Percentiles rank a stretch among this genome's conserved stretches.
phyloP scores from a whole-genome alignment of 2,113 vertebrate genomes.

The Eolophus roseicapilla region DNA sequence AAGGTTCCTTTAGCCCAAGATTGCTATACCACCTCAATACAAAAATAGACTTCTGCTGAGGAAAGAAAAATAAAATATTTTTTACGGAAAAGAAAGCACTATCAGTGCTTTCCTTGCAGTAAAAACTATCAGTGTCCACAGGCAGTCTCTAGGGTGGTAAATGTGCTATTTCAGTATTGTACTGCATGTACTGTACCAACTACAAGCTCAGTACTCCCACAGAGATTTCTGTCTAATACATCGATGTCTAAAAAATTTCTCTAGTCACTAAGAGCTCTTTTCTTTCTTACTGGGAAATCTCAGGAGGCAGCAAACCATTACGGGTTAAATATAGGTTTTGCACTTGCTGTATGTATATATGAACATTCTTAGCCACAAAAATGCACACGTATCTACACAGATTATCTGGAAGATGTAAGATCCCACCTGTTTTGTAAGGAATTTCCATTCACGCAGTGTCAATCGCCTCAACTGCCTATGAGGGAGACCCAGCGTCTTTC shows the following conservation, averaged over 20 bases:
- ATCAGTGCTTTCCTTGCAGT: background rate
- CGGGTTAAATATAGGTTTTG: background rate
- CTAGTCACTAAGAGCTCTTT: background rate
- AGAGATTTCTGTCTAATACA: conserved; percentile 1
- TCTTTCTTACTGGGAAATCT: background rate
- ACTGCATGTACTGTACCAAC: conserved; percentile 15
- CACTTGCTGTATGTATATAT: background rate
- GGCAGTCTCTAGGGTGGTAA: background rate
- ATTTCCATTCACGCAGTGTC: background rate
- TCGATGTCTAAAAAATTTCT: background rate
- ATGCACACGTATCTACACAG: background rate
- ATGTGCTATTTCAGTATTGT: conserved; percentile 20
- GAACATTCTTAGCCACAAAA: background rate
- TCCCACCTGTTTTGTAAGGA: background rate
- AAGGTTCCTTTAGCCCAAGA: background rate
- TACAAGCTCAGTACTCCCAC: background rate
- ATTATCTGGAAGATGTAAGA: background rate
- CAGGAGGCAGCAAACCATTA: background rate
- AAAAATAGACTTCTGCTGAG: background rate
- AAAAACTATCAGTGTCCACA: background rate
- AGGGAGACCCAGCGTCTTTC: background rate
- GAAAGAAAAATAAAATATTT: background rate
- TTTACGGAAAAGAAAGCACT: background rate
- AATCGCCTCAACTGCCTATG: background rate
- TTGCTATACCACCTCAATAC: background rate